A percentile compares a stretch with the other conserved stretches of the same genome.
Evolutionary conservation across 2,797 vertebrate species (phyloP).

Genomic region (Sarcoramphus papa): DNA sequence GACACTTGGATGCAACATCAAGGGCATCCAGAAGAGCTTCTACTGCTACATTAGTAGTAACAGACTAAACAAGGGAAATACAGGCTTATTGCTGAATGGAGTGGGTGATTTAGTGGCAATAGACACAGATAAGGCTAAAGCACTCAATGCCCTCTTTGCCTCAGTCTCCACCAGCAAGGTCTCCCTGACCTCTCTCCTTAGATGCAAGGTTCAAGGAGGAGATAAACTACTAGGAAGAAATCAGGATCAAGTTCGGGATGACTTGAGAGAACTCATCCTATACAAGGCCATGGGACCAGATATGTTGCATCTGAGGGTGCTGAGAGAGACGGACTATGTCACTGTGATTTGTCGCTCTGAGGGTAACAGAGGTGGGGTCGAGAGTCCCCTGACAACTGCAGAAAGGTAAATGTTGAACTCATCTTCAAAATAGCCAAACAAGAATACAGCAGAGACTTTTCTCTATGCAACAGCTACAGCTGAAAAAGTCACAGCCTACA

Average conservation of each 20-base stretch:
- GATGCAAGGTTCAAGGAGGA: neutral
- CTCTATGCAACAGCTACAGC: neutral
- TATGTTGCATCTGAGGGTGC: rapidly evolving
- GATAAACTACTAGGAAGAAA: neutral
- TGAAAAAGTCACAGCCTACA: neutral
- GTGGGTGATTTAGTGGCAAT: neutral
- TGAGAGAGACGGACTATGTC: neutral
- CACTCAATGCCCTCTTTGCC: neutral
- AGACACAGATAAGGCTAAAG: neutral
- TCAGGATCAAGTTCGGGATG: neutral
- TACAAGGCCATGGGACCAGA: neutral
- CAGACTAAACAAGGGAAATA: neutral
- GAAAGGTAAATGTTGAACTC: neutral
- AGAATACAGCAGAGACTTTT: neutral
- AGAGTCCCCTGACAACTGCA: neutral
- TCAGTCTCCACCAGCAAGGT: neutral
- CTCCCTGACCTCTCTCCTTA: neutral
- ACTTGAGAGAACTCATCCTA: neutral
- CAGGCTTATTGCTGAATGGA: neutral
- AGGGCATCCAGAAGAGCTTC: neutral
- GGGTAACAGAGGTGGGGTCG: neutral
- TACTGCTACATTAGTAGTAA: neutral
- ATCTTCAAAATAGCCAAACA: neutral
- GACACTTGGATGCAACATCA: neutral
- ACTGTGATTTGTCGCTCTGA: neutral